Evolutionary conservation across 2,113 vertebrate genomes (phyloP).

Genomic region (Epinephelus moara): DNA sequence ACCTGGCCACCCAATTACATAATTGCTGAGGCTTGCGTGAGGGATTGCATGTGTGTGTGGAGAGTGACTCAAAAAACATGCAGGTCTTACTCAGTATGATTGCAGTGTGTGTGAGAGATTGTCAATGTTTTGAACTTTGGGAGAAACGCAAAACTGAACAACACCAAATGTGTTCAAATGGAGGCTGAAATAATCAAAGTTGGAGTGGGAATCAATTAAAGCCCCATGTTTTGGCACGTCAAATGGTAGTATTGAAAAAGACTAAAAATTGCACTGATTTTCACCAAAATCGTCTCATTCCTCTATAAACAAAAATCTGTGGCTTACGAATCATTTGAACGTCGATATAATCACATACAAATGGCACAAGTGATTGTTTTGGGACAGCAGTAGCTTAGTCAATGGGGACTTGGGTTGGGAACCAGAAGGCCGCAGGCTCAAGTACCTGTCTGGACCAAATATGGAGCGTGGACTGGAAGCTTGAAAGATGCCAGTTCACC

Average conservation of each 20-base stretch:
- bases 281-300: neutral
- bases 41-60: neutral
- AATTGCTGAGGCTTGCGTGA: neutral
- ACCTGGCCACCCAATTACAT: neutral
- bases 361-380: neutral
- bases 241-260: no score
- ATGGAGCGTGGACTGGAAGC: no score
- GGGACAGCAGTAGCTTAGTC: no score
- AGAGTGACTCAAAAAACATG: neutral
- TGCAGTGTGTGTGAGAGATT: neutral
- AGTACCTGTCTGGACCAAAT: no score
- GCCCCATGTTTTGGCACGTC: no score
- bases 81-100: neutral
- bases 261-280: neutral
- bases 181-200: no score
- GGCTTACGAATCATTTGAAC: neutral
- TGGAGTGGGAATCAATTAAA: neutral
- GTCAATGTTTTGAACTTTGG: neutral
- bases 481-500: no score
- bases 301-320: neutral
- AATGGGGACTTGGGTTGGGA: no score
- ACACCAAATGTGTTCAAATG: neutral
- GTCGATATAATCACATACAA: neutral
- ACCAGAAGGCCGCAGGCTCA: no score
- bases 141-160: neutral